Conservation (phyloP, 2,113 vertebrate genomes). For the Odontophorus gujanensis region DNA sequence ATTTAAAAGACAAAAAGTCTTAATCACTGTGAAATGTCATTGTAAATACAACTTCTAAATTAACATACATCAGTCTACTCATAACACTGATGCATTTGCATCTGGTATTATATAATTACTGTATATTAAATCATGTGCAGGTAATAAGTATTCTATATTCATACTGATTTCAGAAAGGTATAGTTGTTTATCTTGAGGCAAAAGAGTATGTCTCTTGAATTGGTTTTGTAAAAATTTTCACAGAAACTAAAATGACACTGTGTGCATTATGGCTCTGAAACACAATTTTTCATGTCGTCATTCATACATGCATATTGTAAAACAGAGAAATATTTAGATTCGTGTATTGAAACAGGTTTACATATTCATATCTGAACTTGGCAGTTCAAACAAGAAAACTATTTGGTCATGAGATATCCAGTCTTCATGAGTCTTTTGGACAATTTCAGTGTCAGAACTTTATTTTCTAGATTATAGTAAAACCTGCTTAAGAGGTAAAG, state of each 20-base stretch:
- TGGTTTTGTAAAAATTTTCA: neutral
- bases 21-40: neutral
- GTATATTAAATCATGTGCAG: neutral
- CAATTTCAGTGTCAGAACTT: neutral
- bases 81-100: neutral
- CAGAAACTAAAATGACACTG: neutral
- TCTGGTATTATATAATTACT: neutral
- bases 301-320: neutral
- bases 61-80: neutral
- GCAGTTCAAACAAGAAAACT: neutral
- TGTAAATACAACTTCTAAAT: conserved; percentile 36
- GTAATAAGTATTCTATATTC: neutral
- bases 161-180: neutral
- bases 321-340: neutral
- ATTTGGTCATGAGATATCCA: neutral
- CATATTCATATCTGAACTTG: neutral
- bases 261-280: neutral
- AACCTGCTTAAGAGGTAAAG: neutral
- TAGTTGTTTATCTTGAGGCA: neutral
- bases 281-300: neutral
- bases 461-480: neutral
- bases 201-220: neutral
- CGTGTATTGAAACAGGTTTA: neutral
- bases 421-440: neutral
- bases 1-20: neutral